Evolutionary conservation across 1,140 invertebrate species (phyloP).

Genomic region (Drosophila repletoides): DNA sequence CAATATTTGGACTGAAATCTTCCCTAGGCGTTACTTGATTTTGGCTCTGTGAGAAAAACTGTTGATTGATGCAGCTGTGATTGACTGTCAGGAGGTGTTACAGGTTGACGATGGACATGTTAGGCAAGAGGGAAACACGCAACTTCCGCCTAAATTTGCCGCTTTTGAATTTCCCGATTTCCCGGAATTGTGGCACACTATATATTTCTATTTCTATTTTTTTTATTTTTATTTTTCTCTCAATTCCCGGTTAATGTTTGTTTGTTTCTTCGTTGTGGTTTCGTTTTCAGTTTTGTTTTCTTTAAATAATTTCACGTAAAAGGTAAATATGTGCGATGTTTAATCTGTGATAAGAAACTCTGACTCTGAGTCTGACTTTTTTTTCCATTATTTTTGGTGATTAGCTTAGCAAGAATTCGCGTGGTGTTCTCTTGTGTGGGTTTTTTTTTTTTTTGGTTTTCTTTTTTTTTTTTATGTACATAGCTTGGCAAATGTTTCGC

Average conservation of each 20-base stretch:
- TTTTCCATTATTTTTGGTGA: too few relatives aligned
- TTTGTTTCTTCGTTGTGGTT: slow-evolving; percentile 65
- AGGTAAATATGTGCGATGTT: slow-evolving; percentile 72
- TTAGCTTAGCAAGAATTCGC: slow-evolving; percentile 81
- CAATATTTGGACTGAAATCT: background rate
- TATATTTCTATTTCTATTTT: slow-evolving; percentile 49
- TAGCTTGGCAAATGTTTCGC: slow-evolving; percentile 57
- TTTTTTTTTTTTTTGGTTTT: slow-evolving; percentile 11
- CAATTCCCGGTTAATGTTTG: slow-evolving; percentile 76
- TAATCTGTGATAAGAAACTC: slow-evolving; percentile 60
- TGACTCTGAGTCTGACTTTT: slow-evolving; percentile 52
- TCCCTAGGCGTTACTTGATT: background rate
- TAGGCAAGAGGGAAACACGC: background rate
- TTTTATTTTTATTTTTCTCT: slow-evolving; percentile 37
- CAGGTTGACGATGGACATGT: slow-evolving; percentile 54
- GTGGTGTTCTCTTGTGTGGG: slow-evolving; percentile 42
- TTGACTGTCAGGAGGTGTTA: slow-evolving; percentile 41
- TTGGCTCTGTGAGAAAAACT: background rate
- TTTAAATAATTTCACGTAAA: slow-evolving; percentile 71
- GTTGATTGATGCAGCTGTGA: slow-evolving; percentile 62
- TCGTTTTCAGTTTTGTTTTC: slow-evolving; percentile 69
- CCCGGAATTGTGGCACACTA: slow-evolving; percentile 72
- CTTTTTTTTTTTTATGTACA: slow-evolving; percentile 43
- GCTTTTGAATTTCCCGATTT: slow-evolving; percentile 70
- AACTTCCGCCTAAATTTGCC: slow-evolving; percentile 68